Percentiles rank a stretch among this genome's conserved stretches.
Conservation (phyloP, 2,888 invertebrate genomes). For the Cantharis flavilabris region DNA sequence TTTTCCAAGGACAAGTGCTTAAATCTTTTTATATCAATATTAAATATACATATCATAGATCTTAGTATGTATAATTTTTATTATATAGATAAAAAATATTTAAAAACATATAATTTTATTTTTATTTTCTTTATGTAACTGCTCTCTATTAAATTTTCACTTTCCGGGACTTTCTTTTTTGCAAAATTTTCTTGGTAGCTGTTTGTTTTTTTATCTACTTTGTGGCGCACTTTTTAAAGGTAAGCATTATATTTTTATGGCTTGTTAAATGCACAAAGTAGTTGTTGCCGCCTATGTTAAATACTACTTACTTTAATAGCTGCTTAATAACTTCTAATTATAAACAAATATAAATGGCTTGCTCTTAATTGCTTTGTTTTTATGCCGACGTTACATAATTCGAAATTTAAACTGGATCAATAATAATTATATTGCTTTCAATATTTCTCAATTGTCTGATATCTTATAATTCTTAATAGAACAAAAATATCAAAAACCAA, state of each 20-base stretch:
- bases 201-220: background rate
- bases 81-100: slow-evolving; percentile 1
- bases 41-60: background rate
- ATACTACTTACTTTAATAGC: background rate
- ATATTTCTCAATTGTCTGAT: background rate
- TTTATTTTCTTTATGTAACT: background rate
- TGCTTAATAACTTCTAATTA: background rate
- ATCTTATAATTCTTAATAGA: background rate
- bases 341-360: background rate
- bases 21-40: background rate
- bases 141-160: background rate
- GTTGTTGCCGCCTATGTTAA: background rate
- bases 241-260: slow-evolving; percentile 36
- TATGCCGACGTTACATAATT: background rate
- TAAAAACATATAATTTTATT: background rate
- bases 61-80: background rate
- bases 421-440: background rate
- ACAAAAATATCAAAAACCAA: background rate
- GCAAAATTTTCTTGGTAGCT: background rate
- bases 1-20: background rate
- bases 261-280: slow-evolving; percentile 10
- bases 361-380: background rate
- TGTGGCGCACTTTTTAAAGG: slow-evolving; percentile 25
- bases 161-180: background rate
- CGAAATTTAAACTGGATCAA: background rate